A percentile compares a stretch with the other conserved stretches of the same genome.
These are phyloP conservation scores for Zapus hudsonius DNA, from an alignment of 2,113 vertebrate genomes.

Conservation along the genomic window DNA sequence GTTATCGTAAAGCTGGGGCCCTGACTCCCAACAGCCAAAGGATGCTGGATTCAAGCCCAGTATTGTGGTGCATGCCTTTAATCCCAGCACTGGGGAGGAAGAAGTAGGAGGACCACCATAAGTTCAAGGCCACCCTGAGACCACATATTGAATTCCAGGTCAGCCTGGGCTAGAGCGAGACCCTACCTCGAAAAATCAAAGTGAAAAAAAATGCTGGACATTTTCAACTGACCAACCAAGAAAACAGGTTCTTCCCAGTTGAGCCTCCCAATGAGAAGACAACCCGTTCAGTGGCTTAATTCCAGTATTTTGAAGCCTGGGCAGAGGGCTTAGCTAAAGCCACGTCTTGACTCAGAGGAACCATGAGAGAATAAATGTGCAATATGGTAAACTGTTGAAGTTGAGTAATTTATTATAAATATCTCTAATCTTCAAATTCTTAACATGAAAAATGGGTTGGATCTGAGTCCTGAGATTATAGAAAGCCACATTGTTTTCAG, in stretches of 20 bases:
- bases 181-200: too few species aligned
- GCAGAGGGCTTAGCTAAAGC: neutral
- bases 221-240: neutral
- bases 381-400: neutral
- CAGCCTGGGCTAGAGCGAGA: too few species aligned
- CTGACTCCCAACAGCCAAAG: neutral
- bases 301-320: neutral
- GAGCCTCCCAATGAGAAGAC: neutral
- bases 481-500: neutral
- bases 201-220: too few species aligned
- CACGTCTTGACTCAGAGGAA: neutral
- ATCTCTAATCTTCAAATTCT: neutral
- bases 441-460: neutral
- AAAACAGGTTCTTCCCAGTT: neutral
- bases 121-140: too few species aligned
- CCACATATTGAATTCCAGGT: too few species aligned
- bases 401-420: neutral
- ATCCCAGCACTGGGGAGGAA: too few species aligned
- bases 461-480: too few species aligned
- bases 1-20: neutral
- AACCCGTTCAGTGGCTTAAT: neutral
- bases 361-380: neutral
- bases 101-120: too few species aligned
- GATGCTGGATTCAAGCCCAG: neutral
- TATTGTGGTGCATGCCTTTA: too few species aligned